A percentile compares a stretch with the other conserved stretches of the same genome.
Conservation (phyloP, 2,113 vertebrate species). For the Dicrurus megarhynchus region DNA sequence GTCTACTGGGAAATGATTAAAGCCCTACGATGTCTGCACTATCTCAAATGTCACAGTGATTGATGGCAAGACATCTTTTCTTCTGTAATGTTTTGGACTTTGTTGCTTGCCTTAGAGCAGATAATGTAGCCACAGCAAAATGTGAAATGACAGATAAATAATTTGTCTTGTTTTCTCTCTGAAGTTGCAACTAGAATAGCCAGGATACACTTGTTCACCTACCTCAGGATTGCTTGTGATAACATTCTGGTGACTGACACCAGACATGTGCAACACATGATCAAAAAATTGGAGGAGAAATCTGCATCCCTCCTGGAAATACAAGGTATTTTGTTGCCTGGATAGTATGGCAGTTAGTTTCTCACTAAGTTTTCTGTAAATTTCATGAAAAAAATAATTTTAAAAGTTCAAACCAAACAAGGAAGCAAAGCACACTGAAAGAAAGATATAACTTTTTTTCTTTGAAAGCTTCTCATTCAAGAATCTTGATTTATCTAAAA, state of each 20-base stretch:
- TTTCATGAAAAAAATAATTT: background rate
- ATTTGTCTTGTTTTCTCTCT: conserved; percentile 35
- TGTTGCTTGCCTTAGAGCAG: background rate
- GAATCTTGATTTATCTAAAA: background rate
- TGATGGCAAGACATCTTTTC: conserved; percentile 40
- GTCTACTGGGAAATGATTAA: conserved; percentile 35
- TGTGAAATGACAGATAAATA: conserved; percentile 41
- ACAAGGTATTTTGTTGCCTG: background rate
- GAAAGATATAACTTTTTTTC: background rate
- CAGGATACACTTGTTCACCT: background rate
- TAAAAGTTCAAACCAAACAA: background rate
- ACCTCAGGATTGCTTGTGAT: background rate
- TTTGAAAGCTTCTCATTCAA: background rate
- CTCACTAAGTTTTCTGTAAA: background rate
- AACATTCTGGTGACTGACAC: background rate
- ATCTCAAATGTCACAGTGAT: conserved; percentile 45
- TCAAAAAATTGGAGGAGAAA: background rate
- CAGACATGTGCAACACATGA: background rate
- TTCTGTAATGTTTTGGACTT: conserved; percentile 12
- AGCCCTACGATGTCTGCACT: conserved; percentile 15
- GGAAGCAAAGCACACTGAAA: background rate
- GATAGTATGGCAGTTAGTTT: background rate
- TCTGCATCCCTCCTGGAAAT: background rate
- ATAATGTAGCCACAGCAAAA: conserved; percentile 43
- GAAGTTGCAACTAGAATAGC: background rate